Evolutionary conservation across 92 coral and sea anemone genomes (phyloP).

Genomic region (Metridium senile): DNA sequence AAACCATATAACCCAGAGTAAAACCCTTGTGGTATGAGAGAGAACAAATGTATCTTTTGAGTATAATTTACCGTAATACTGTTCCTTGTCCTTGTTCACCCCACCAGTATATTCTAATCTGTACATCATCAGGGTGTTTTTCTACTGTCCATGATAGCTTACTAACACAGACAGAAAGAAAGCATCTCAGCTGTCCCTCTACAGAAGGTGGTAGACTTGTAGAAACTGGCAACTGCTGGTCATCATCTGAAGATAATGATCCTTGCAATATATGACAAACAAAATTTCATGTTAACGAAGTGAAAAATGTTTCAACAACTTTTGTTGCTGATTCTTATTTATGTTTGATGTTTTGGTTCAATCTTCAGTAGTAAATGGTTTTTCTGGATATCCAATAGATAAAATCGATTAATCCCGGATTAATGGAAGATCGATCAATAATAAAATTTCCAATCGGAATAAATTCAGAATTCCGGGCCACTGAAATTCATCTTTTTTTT

Average conservation of each 20-base stretch:
- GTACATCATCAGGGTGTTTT: conserved; percentile 70
- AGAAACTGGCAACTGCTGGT: conserved; percentile 66
- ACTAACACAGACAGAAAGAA: conserved; percentile 76
- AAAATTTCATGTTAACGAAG: not conserved
- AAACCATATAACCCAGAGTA: too few relatives aligned
- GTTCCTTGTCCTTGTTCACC: conserved; percentile 89
- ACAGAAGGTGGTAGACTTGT: conserved; percentile 92
- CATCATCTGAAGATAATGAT: conserved; percentile 54
- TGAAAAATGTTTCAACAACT: not conserved
- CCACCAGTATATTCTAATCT: conserved; percentile 90
- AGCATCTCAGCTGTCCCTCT: conserved; percentile 95
- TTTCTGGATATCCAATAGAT: too few relatives aligned
- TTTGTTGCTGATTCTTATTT: too few relatives aligned
- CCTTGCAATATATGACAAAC: conserved; percentile 3
- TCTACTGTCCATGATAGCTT: conserved; percentile 69
- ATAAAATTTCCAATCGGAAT: too few relatives aligned
- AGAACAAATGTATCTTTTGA: not conserved
- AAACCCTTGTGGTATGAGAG: too few relatives aligned
- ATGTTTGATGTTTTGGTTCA: too few relatives aligned
- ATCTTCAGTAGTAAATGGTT: too few relatives aligned
- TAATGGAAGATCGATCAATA: too few relatives aligned
- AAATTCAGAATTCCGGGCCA: too few relatives aligned
- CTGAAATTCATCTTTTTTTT: too few relatives aligned
- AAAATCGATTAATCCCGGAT: too few relatives aligned
- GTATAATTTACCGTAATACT: conserved; percentile 53